These are phyloP conservation scores for Campylomormyrus numenius DNA, from an alignment of 2,113 vertebrate species.

Conservation along the genomic window DNA sequence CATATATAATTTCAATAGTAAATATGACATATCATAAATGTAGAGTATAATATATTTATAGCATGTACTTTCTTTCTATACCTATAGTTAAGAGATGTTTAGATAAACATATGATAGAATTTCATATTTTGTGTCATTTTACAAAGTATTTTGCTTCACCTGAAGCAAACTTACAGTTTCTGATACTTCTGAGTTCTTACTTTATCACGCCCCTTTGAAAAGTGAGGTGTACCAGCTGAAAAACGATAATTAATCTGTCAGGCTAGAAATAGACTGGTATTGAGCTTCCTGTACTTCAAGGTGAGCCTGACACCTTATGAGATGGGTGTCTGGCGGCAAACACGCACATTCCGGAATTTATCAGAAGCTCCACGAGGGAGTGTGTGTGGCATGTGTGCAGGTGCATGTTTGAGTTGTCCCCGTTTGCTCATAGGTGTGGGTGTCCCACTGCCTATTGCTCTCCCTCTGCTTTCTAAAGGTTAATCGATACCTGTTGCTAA, in stretches of 20 bases:
- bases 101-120: background rate
- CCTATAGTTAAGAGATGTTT: background rate
- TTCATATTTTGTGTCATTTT: background rate
- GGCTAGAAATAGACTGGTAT: background rate
- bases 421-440: background rate
- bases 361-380: background rate
- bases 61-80: background rate
- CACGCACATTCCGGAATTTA: background rate
- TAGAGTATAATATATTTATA: background rate
- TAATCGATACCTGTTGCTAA: slow-evolving; percentile 13
- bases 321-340: background rate
- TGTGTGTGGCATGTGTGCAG: background rate
- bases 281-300: background rate
- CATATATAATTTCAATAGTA: background rate
- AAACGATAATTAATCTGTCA: slow-evolving; percentile 5
- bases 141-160: background rate
- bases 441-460: background rate
- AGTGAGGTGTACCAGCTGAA: background rate
- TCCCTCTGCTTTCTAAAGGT: background rate
- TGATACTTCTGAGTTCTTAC: background rate
- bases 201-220: background rate
- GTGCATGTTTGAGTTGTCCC: background rate
- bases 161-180: background rate
- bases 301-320: background rate
- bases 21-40: background rate